Conservation (phyloP, 2,797 vertebrate species). For the Esox lucius region DNA sequence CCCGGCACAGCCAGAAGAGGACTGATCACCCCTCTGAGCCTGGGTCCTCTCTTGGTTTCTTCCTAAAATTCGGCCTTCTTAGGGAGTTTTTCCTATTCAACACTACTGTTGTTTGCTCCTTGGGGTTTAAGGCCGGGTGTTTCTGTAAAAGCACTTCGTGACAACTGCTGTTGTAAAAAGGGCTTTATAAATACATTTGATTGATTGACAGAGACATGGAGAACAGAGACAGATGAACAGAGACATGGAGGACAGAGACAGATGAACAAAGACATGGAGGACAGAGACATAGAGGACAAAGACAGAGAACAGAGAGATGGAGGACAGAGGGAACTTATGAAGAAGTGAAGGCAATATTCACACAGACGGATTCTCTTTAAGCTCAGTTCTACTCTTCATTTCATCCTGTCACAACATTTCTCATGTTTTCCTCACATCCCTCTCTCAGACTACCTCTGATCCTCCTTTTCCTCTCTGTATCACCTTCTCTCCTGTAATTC, state of each 20-base stretch:
- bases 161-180: too few relatives aligned
- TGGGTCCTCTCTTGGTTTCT: too few relatives aligned
- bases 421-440: neutral
- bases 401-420: neutral
- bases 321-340: conserved; percentile 17
- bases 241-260: conserved; percentile 27
- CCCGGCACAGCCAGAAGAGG: too few relatives aligned
- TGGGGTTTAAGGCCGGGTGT: too few relatives aligned
- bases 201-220: conserved; percentile 20
- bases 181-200: too few relatives aligned
- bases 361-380: conserved; percentile 8
- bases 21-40: too few relatives aligned
- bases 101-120: too few relatives aligned
- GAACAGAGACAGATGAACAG: conserved; percentile 27
- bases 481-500: conserved; percentile 6
- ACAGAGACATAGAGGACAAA: too few relatives aligned
- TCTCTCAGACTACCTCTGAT: conserved; percentile 9
- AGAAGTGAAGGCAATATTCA: conserved; percentile 12
- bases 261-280: conserved; percentile 27
- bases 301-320: conserved; percentile 27
- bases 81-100: too few relatives aligned
- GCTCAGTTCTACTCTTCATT: neutral
- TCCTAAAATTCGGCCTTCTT: too few relatives aligned
- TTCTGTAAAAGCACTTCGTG: too few relatives aligned
- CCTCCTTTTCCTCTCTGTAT: conserved; percentile 13